Conservation (phyloP, 2,797 vertebrate species). For the Lates japonicus region DNA sequence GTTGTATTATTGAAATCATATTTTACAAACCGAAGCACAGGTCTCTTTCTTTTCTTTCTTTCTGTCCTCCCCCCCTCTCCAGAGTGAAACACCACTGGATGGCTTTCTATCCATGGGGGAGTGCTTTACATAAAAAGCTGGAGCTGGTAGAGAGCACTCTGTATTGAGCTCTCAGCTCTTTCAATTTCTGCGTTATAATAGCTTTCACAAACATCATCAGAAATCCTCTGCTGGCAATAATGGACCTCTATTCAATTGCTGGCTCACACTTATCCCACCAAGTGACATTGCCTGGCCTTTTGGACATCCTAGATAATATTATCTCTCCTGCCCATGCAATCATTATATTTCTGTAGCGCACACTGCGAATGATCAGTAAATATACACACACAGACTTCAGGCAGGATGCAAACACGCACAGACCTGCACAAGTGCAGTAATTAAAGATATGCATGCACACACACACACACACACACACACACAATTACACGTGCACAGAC, state of each 20-base stretch:
- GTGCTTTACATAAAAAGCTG: constrained; percentile 71
- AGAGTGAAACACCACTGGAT: constrained; percentile 44
- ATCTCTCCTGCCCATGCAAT: constrained; percentile 69
- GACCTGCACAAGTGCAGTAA: constrained; percentile 38
- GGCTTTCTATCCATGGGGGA: constrained; percentile 53
- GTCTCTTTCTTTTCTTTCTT: constrained; percentile 20
- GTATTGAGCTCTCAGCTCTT: constrained; percentile 73
- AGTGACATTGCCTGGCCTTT: constrained; percentile 67
- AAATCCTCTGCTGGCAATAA: constrained; percentile 77
- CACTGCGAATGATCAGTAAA: constrained; percentile 63
- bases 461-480: constrained; percentile 3
- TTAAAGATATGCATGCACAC: constrained; percentile 34
- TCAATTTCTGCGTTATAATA: constrained; percentile 78
- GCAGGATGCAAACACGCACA: constrained; percentile 24
- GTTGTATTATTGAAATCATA: constrained; percentile 30
- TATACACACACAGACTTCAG: constrained; percentile 18
- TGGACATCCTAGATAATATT: constrained; percentile 69
- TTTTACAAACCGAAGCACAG: constrained; percentile 38
- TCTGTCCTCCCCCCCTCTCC: constrained; percentile 21
- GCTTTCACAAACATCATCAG: constrained; percentile 83
- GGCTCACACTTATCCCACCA: constrained; percentile 62
- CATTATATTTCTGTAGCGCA: constrained; percentile 61
- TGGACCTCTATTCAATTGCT: constrained; percentile 73
- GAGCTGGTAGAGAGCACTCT: constrained; percentile 55
- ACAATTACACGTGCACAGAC: neutral